phyloP scores from a whole-genome alignment of 2,113 vertebrate genomes.

The Myrmophylax atrothorax region DNA sequence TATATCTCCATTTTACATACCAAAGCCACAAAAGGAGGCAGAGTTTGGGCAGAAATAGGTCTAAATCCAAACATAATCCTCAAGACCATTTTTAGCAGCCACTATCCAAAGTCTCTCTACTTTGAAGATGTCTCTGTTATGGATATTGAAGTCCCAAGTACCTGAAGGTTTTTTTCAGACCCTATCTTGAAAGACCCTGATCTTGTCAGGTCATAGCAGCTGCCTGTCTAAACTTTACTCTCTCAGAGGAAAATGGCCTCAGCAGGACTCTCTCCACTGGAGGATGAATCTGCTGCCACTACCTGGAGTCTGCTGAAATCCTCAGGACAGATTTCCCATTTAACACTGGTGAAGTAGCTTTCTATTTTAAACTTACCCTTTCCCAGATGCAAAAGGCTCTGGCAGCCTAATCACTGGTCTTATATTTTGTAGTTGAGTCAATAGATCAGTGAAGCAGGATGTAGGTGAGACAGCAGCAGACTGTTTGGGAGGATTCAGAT shows the following conservation, averaged over 20 bases:
- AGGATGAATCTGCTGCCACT: not conserved
- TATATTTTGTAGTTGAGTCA: not conserved
- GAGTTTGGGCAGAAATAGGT: constrained; percentile 1
- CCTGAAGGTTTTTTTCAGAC: not conserved
- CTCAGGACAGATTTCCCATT: not conserved
- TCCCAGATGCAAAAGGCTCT: not conserved
- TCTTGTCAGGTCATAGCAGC: not conserved
- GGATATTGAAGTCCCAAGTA: not conserved
- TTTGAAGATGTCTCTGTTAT: not conserved
- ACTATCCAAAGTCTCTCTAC: not conserved
- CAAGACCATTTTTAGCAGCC: not conserved
- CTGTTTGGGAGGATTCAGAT: not conserved
- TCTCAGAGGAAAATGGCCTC: not conserved
- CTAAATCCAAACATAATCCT: not conserved
- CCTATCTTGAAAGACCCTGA: not conserved
- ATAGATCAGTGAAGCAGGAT: not conserved
- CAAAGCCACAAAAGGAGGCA: not conserved
- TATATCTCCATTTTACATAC: constrained; percentile 18
- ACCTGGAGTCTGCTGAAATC: not conserved
- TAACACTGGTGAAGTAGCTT: not conserved
- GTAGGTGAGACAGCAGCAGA: not conserved
- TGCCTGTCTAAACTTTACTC: not conserved
- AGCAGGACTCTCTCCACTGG: not conserved
- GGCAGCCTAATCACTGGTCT: not conserved
- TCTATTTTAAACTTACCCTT: not conserved